phyloP scores from a whole-genome alignment of 2,797 vertebrate genomes.

The Moxostoma hubbsi region DNA sequence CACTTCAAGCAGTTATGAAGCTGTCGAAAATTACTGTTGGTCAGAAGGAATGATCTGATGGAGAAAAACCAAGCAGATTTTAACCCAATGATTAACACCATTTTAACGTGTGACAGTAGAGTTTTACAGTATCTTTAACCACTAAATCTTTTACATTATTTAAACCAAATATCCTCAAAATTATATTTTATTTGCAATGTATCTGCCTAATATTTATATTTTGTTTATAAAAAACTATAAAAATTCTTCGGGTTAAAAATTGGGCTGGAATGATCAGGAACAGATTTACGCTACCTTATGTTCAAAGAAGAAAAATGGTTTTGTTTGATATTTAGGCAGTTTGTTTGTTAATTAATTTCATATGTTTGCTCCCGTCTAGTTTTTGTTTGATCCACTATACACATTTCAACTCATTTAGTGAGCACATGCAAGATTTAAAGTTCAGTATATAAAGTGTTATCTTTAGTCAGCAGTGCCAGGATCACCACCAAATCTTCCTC shows the following conservation, averaged over 20 bases:
- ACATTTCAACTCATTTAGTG: not conserved
- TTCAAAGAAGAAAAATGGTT: not conserved
- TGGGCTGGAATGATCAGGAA: not conserved
- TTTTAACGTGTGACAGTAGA: constrained; percentile 10
- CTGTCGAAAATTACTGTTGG: constrained; percentile 29
- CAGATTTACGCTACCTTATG: too few relatives aligned
- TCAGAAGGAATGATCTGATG: constrained; percentile 15
- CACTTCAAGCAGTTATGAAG: constrained; percentile 27
- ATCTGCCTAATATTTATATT: too few relatives aligned
- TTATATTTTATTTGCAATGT: too few relatives aligned
- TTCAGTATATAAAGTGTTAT: not conserved
- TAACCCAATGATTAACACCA: constrained; percentile 2
- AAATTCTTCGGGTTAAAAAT: not conserved
- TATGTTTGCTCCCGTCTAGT: not conserved
- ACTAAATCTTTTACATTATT: not conserved
- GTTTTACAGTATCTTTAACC: not conserved
- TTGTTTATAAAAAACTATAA: too few relatives aligned
- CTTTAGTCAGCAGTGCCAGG: not conserved
- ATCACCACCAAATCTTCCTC: not conserved
- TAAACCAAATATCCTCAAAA: not conserved
- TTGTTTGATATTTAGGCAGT: not conserved
- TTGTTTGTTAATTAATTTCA: not conserved
- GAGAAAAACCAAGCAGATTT: constrained; percentile 9
- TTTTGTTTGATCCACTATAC: not conserved
- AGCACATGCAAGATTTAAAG: not conserved